Percentiles rank a stretch among this genome's conserved stretches.
Conservation (phyloP, 1,140 invertebrate genomes). For the Drosophila serrata region DNA sequence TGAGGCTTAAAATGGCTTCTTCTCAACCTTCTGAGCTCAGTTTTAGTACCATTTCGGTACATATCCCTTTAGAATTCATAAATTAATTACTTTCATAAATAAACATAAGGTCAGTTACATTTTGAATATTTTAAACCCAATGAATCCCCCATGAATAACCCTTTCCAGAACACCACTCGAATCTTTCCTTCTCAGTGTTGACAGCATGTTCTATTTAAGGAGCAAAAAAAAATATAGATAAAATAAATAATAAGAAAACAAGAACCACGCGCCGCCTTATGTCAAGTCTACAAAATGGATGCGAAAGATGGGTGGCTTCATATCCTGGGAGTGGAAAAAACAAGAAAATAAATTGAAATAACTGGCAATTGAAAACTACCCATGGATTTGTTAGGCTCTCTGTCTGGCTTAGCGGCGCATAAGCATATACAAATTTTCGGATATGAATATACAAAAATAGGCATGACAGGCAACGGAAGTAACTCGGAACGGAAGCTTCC, state of each 20-base stretch:
- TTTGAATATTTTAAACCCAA: background rate
- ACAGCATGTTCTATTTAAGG: slow-evolving; percentile 46
- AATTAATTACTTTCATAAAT: slow-evolving; percentile 17
- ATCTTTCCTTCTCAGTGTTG: slow-evolving; percentile 5
- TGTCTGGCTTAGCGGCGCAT: slow-evolving; percentile 20
- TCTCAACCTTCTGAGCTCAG: too few relatives aligned
- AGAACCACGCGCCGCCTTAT: slow-evolving; percentile 23
- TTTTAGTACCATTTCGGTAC: slow-evolving; percentile 1
- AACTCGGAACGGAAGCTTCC: slow-evolving; percentile 1
- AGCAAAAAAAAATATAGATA: slow-evolving; percentile 20
- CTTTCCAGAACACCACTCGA: slow-evolving; percentile 22
- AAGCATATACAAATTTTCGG: slow-evolving; percentile 35
- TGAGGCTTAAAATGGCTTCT: background rate
- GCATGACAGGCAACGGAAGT: slow-evolving; percentile 6
- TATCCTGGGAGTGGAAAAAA: slow-evolving; percentile 12
- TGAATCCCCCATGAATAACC: slow-evolving; percentile 1
- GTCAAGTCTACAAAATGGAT: slow-evolving; percentile 30
- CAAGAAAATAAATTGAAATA: slow-evolving; percentile 57
- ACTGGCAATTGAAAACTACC: slow-evolving; percentile 58
- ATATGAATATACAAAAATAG: slow-evolving; percentile 34
- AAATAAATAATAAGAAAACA: background rate
- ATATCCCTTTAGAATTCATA: slow-evolving; percentile 7
- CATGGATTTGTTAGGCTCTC: slow-evolving; percentile 38
- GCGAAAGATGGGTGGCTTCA: background rate
- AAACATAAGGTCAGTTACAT: slow-evolving; percentile 3